phyloP scores from a whole-genome alignment of 64 coral and sea anemone genomes.

The Montipora efflorescens region DNA sequence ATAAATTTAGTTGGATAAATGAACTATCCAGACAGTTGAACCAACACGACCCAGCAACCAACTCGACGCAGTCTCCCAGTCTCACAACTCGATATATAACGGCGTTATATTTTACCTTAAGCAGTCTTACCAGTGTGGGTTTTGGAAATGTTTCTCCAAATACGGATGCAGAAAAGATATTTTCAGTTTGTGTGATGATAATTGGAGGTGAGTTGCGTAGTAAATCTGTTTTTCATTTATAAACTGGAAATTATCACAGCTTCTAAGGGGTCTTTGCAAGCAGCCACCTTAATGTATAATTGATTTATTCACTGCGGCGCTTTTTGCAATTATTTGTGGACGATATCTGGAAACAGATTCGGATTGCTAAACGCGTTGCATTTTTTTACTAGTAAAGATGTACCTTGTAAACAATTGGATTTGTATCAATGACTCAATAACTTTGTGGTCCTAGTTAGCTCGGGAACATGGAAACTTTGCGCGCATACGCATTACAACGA shows the following conservation, averaged over 20 bases:
- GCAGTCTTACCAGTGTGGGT: conserved; percentile 94
- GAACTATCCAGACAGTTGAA: conserved; percentile 42
- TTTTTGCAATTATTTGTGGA: too few relatives aligned
- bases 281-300: too few relatives aligned
- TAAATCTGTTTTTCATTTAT: not conserved
- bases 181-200: conserved; percentile 95
- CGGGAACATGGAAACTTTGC: too few relatives aligned
- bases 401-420: too few relatives aligned
- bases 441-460: too few relatives aligned
- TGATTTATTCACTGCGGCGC: too few relatives aligned
- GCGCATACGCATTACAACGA: too few relatives aligned
- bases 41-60: not conserved
- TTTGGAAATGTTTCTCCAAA: conserved; percentile 97
- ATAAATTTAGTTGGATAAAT: conserved; percentile 79
- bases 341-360: too few relatives aligned
- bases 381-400: too few relatives aligned
- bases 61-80: conserved; percentile 25
- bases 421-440: too few relatives aligned
- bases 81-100: conserved; percentile 81
- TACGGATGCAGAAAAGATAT: conserved; percentile 88
- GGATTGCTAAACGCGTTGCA: too few relatives aligned
- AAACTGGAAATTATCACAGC: not conserved
- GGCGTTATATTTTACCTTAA: conserved; percentile 87
- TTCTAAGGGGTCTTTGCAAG: too few relatives aligned
- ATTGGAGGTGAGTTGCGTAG: conserved; percentile 77